Conservation (phyloP, 2,113 vertebrate genomes). For the Phalacrocorax carbo region DNA sequence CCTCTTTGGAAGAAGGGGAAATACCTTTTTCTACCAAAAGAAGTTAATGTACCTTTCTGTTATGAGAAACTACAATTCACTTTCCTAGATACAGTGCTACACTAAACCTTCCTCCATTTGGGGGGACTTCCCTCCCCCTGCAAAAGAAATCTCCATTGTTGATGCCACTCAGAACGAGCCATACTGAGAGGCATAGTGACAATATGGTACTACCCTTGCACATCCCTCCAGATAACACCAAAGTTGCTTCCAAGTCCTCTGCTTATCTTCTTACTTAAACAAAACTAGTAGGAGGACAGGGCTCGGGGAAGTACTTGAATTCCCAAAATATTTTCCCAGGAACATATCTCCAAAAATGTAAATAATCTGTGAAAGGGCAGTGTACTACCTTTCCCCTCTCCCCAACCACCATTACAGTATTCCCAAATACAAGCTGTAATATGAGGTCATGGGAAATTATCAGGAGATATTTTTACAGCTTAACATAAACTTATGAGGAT, state of each 20-base stretch:
- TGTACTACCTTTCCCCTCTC: not conserved
- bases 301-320: not conserved
- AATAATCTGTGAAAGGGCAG: not conserved
- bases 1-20: not conserved
- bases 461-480: not conserved
- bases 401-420: not conserved
- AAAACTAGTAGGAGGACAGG: not conserved
- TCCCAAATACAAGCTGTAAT: not conserved
- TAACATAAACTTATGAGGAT: not conserved
- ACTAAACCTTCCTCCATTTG: not conserved
- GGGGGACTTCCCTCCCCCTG: not conserved
- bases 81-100: not conserved
- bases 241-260: not conserved
- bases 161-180: not conserved
- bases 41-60: not conserved
- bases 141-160: not conserved
- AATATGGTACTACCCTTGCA: not conserved
- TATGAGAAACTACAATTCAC: not conserved
- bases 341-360: not conserved
- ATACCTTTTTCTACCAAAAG: not conserved
- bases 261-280: slow-evolving; percentile 1
- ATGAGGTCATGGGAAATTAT: slow-evolving; percentile 25
- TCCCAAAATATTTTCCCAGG: slow-evolving; percentile 17
- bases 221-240: not conserved
- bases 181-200: not conserved